Percentiles rank a stretch among this genome's conserved stretches.
Conservation (phyloP, 2,888 invertebrate species). For the Hypercompe scribonia region DNA sequence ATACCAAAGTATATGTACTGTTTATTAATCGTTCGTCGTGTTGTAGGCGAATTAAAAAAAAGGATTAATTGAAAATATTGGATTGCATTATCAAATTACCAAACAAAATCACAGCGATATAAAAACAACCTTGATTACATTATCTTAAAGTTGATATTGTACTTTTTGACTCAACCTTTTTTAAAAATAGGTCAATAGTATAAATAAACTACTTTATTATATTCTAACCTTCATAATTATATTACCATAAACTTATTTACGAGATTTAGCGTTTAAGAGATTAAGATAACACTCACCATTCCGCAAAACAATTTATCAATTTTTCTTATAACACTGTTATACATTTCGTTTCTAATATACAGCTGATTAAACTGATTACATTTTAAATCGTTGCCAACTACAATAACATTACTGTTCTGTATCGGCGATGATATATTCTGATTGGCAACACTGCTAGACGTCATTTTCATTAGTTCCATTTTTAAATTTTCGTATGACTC, state of each 20-base stretch:
- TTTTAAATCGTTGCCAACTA: conserved; percentile 73
- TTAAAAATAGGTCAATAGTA: neutral
- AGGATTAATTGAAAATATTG: neutral
- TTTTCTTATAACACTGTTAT: conserved; percentile 77
- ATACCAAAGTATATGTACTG: neutral
- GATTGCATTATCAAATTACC: neutral
- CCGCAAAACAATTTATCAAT: conserved; percentile 80
- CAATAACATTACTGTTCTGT: conserved; percentile 74
- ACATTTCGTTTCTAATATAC: conserved; percentile 73
- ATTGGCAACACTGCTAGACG: conserved; percentile 62
- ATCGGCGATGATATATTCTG: conserved; percentile 66
- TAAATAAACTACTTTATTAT: neutral
- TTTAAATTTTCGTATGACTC: conserved; percentile 74
- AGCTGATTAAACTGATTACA: conserved; percentile 70
- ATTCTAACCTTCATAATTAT: neutral
- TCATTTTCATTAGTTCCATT: conserved; percentile 67
- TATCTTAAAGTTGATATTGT: conserved; percentile 1
- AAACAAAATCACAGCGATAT: neutral
- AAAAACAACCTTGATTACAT: neutral
- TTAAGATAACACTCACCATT: conserved; percentile 73
- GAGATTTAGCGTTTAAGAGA: neutral
- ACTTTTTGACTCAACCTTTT: neutral
- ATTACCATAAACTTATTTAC: neutral
- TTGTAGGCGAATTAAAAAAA: neutral
- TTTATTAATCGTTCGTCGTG: neutral